A percentile compares a stretch with the other conserved stretches of the same genome.
Conservation (phyloP, 2,888 invertebrate genomes). For the Tribolium freemani region DNA sequence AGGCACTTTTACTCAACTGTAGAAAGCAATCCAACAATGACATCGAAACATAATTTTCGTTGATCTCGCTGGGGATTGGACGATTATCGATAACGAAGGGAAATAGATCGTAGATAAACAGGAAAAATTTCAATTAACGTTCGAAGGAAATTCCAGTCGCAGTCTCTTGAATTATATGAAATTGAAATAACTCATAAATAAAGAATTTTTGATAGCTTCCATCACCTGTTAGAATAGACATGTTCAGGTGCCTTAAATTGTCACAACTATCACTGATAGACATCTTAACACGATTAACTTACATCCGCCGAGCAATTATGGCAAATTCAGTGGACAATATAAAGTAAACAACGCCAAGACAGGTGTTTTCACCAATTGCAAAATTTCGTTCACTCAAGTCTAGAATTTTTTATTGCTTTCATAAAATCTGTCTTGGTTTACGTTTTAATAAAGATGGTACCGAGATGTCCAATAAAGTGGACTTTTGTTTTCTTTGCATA, state of each 20-base stretch:
- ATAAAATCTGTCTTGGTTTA: no score
- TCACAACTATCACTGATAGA: slow-evolving; percentile 12
- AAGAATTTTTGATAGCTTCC: background rate
- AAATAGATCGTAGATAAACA: no score
- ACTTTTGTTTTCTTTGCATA: no score
- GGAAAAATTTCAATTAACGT: background rate
- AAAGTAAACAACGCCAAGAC: background rate
- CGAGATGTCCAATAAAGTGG: no score
- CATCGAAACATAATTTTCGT: slow-evolving; percentile 29
- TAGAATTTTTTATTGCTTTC: no score
- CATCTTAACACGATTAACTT: slow-evolving; percentile 19
- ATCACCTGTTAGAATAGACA: slow-evolving; percentile 14
- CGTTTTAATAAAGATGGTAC: no score
- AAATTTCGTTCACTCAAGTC: no score
- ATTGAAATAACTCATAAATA: background rate
- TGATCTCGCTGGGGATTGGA: no score
- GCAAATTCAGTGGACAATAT: slow-evolving; percentile 15
- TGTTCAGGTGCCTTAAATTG: slow-evolving; percentile 19
- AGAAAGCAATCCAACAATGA: slow-evolving; percentile 31
- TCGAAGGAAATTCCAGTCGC: background rate
- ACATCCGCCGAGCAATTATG: slow-evolving; percentile 23
- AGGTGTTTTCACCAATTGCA: background rate
- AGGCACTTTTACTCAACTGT: slow-evolving; percentile 15
- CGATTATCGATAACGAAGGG: no score
- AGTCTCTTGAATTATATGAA: background rate